Conservation (phyloP, 2,113 vertebrate species). For the Halcyon senegalensis region DNA sequence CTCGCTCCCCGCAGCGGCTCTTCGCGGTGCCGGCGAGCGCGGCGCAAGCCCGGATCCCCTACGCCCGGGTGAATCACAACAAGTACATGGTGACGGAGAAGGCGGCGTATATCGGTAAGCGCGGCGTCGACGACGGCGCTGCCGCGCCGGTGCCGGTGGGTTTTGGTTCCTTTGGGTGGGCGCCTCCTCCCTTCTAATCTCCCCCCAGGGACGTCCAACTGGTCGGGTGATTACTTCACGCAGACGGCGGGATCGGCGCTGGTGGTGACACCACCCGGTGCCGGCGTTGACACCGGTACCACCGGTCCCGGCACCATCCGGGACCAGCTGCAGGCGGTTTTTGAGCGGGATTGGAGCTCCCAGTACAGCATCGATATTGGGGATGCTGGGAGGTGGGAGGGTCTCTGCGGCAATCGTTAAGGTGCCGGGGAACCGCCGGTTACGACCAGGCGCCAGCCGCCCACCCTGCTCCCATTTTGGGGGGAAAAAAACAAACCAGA, state of each 20-base stretch:
- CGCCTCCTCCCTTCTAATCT: too few species aligned
- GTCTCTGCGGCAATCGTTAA: slow-evolving; percentile 17
- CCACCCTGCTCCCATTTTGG: accelerated
- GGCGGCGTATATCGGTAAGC: slow-evolving; percentile 84
- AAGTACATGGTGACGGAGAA: slow-evolving; percentile 94
- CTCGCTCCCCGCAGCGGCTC: slow-evolving; percentile 8
- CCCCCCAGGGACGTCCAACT: slow-evolving; percentile 88
- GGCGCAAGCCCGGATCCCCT: slow-evolving; percentile 82
- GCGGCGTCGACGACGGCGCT: neutral
- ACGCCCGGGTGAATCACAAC: slow-evolving; percentile 89
- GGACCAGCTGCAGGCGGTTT: slow-evolving; percentile 79
- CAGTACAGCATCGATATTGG: slow-evolving; percentile 75
- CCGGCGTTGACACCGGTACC: neutral
- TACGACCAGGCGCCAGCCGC: accelerated
- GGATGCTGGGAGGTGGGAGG: neutral
- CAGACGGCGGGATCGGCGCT: slow-evolving; percentile 84
- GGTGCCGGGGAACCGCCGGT: accelerated
- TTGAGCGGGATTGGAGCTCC: slow-evolving; percentile 88
- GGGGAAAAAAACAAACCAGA: too few species aligned
- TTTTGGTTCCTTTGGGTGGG: too few species aligned
- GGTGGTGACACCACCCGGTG: slow-evolving; percentile 70
- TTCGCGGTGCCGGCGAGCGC: slow-evolving; percentile 69
- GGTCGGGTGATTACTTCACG: slow-evolving; percentile 89
- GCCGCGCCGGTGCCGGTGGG: too few species aligned
- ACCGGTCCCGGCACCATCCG: slow-evolving; percentile 64